phyloP scores from a whole-genome alignment of 2,888 invertebrate genomes.

The Meloe dianella region DNA sequence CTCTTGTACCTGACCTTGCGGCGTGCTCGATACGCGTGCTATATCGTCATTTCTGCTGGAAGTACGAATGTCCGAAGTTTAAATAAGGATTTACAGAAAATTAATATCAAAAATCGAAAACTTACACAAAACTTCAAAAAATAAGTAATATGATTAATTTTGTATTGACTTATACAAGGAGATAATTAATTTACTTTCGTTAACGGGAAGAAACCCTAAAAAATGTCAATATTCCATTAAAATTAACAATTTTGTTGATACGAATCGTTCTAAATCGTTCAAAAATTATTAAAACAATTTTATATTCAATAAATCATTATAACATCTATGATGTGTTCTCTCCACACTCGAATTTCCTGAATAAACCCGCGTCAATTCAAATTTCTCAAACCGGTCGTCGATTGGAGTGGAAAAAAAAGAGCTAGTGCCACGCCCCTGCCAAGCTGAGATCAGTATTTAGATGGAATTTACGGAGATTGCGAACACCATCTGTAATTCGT shows the following conservation, averaged over 20 bases:
- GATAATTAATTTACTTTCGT: too few species aligned
- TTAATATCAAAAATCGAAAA: not conserved
- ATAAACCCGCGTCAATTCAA: constrained; percentile 23
- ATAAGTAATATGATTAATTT: too few species aligned
- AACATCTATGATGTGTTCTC: not conserved
- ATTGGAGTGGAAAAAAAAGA: constrained; percentile 23
- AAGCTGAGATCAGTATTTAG: constrained; percentile 23
- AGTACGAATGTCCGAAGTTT: not conserved
- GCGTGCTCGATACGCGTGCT: constrained; percentile 17
- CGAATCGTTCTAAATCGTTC: too few species aligned
- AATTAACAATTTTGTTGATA: too few species aligned
- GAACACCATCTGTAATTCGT: constrained; percentile 21
- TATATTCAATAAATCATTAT: not conserved
- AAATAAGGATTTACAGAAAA: not conserved
- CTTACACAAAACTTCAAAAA: not conserved
- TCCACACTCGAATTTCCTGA: constrained; percentile 17
- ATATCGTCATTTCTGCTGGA: constrained; percentile 5
- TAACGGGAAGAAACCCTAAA: too few species aligned
- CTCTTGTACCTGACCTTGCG: constrained; percentile 44
- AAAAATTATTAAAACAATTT: too few species aligned
- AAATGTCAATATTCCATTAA: too few species aligned
- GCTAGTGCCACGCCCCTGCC: constrained; percentile 25
- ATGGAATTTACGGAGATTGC: constrained; percentile 23
- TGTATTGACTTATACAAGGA: not conserved
- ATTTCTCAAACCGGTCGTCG: constrained; percentile 8